These are phyloP conservation scores for Trypoxylon attenuatum DNA, from an alignment of 2,888 invertebrate species.

Conservation along the genomic window DNA sequence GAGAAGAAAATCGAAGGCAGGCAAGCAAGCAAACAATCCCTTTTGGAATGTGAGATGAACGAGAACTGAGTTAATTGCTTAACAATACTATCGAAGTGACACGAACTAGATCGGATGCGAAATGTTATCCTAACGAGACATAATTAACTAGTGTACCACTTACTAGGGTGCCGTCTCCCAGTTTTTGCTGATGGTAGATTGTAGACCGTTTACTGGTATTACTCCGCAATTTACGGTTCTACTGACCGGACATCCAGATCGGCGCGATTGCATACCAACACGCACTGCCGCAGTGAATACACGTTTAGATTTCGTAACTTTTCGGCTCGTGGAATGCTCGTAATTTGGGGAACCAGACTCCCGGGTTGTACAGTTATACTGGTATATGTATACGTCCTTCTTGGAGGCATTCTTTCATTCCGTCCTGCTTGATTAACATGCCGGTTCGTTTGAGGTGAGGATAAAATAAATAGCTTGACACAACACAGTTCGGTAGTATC, in stretches of 20 bases:
- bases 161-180: not conserved
- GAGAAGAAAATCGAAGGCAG: too few relatives aligned
- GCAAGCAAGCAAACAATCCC: too few relatives aligned
- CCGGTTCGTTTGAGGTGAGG: too few relatives aligned
- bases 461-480: too few relatives aligned
- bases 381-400: constrained; percentile 23
- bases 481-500: too few relatives aligned
- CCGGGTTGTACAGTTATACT: constrained; percentile 28
- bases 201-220: not conserved
- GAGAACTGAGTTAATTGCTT: too few relatives aligned
- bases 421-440: not conserved
- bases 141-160: constrained; percentile 1
- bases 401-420: constrained; percentile 4
- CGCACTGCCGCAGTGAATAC: not conserved
- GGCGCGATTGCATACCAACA: not conserved
- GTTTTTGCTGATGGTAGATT: not conserved
- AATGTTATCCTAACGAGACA: not conserved
- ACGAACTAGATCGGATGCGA: not conserved
- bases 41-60: too few relatives aligned
- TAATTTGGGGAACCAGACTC: constrained; percentile 29
- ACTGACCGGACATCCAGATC: not conserved
- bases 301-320: constrained; percentile 32
- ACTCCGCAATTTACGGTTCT: constrained; percentile 18
- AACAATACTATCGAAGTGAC: not conserved
- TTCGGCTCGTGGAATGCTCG: constrained; percentile 26